Base-by-base conservation (phyloP, 2,888 invertebrate species). In the Branchellion lobata region DNA sequence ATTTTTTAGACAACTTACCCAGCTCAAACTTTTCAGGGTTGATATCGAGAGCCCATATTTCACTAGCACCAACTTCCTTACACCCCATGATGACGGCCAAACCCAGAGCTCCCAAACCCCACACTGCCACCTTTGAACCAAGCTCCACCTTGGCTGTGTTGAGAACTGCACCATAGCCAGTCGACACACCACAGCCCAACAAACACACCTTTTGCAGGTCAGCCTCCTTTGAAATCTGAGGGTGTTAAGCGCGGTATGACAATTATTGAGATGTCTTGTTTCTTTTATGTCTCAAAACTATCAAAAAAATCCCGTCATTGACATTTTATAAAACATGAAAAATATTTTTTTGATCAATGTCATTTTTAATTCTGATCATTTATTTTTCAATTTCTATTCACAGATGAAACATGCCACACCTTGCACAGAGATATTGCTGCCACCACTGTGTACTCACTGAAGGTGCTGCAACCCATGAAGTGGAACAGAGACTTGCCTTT, bases 351-450 rank as follows among this genome's bases (percentile, higher is more conserved):
- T n/a, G n/a, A n/a, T n/a, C n/a, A n/a, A n/a, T n/a, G n/a, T n/a
- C n/a, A n/a, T n/a, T n/a, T n/a, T n/a, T n/a, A n/a, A n/a, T n/a
- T n/a, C n/a, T n/a, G n/a, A n/a, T n/a, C n/a, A n/a, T n/a, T n/a
- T n/a, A n/a, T n/a, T n/a, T n/a, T n/a, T n/a, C n/a, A n/a, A n/a
- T n/a, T n/a, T n/a, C n/a, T n/a, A n/a, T n/a, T n/a, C n/a, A n/a
- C n/a, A n/a, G n/a, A n/a, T n/a, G n/a, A n/a, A n/a, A n/a, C n/a
- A n/a, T n/a, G n/a, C n/a, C n/a, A n/a, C n/a, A n/a, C 94, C 91
- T 98, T 98, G 84, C 93, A 92, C n/a, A 98, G 89, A 34, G 97
- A 96, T 86, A 99, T 94, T 79, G 86, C 87, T 33, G 87, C 86
- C n/a, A 86, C 87, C 2, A 88, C 88, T 8, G 88, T 88, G 83